Conservation (phyloP, 2,888 invertebrate genomes). For the Lasioglossum villosulum region DNA sequence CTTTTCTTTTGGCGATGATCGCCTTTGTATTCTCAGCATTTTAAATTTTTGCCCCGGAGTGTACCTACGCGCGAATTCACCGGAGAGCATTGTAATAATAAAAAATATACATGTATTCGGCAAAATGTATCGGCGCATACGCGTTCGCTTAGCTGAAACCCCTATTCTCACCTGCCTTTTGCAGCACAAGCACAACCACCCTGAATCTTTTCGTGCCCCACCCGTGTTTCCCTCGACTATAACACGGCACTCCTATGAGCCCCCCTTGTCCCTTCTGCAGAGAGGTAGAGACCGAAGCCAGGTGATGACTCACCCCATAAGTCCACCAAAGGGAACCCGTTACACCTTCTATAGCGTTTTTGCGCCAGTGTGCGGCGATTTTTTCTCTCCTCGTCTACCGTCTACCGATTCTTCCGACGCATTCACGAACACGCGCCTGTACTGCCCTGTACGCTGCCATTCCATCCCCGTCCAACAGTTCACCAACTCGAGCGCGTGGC, state of each 20-base stretch:
- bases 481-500: constrained; percentile 44
- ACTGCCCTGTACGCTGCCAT: constrained; percentile 2
- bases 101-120: constrained; percentile 17
- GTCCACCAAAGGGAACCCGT: constrained; percentile 63
- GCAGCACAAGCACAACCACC: constrained; percentile 59
- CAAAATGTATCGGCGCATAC: constrained; percentile 19
- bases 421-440: constrained; percentile 5
- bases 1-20: too few species aligned
- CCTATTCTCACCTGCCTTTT: constrained; percentile 78
- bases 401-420: background rate
- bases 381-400: constrained; percentile 5
- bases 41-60: background rate
- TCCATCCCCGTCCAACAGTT: constrained; percentile 38
- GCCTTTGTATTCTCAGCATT: too few species aligned
- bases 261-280: constrained; percentile 47
- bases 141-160: constrained; percentile 66
- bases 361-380: constrained; percentile 39
- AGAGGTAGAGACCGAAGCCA: constrained; percentile 73
- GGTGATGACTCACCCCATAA: constrained; percentile 83
- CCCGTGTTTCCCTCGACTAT: constrained; percentile 37
- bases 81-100: background rate
- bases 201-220: constrained; percentile 55
- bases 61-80: background rate
- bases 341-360: constrained; percentile 66
- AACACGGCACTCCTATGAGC: constrained; percentile 46